Conservation (phyloP, 2,888 invertebrate genomes). For the Eupsilia transversa region DNA sequence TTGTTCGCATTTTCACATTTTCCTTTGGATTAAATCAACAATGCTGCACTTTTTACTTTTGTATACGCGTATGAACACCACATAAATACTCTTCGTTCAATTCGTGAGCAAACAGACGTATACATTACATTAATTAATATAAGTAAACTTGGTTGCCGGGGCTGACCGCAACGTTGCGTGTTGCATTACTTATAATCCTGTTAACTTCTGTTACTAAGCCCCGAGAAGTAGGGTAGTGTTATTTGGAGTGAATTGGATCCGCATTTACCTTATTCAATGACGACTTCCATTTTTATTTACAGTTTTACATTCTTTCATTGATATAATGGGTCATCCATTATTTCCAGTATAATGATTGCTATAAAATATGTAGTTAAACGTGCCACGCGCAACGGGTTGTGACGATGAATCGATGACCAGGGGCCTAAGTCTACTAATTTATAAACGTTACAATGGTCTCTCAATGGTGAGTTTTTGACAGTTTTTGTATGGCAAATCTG, state of each 20-base stretch:
- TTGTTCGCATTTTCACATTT: not conserved
- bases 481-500: no score
- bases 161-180: constrained; percentile 26
- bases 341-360: not conserved
- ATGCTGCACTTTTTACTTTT: not conserved
- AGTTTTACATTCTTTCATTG: no score
- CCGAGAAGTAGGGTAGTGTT: constrained; percentile 6
- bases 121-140: constrained; percentile 20
- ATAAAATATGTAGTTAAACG: not conserved
- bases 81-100: not conserved
- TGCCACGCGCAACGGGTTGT: not conserved
- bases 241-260: constrained; percentile 1
- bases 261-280: not conserved
- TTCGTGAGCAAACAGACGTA: not conserved
- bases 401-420: not conserved
- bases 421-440: no score
- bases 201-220: constrained; percentile 28
- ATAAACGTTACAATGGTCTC: no score
- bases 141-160: constrained; percentile 6
- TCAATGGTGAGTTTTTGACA: no score
- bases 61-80: not conserved
- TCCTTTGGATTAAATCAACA: not conserved
- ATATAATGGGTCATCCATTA: not conserved
- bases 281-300: no score
- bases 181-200: constrained; percentile 51